Conservation (phyloP, 1,140 invertebrate genomes). For the Drosophila persimilis region DNA sequence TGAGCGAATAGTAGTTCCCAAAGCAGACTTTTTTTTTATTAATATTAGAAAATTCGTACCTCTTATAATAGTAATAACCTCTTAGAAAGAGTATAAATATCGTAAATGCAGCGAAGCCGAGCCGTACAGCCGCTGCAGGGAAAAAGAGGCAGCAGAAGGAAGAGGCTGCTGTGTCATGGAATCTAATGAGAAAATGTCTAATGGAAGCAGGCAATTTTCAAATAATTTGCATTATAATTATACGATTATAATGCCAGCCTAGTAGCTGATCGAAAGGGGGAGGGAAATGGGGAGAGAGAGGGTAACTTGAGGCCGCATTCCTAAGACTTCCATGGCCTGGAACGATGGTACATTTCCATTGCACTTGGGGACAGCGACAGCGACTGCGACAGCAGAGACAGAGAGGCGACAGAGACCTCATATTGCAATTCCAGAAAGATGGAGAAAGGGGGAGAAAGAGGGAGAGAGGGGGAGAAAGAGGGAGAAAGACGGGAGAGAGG, state of each 20-base stretch:
- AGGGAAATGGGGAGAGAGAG: neutral
- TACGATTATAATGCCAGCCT: constrained; percentile 24
- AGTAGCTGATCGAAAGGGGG: constrained; percentile 23
- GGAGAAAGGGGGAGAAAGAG: constrained; percentile 5
- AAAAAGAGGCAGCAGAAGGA: too few species aligned
- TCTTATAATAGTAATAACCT: too few species aligned
- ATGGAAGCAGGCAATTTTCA: constrained; percentile 13
- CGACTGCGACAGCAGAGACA: constrained; percentile 25
- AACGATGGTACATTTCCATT: constrained; percentile 20
- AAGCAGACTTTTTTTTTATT: too few species aligned
- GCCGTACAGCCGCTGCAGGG: constrained; percentile 6
- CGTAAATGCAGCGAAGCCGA: neutral
- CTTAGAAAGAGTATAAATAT: too few species aligned
- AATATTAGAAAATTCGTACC: too few species aligned
- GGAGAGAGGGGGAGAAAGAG: constrained; percentile 9
- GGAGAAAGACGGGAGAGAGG: neutral
- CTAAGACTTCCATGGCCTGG: constrained; percentile 52
- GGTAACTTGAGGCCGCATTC: constrained; percentile 25
- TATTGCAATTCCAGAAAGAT: constrained; percentile 61
- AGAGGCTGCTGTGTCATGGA: constrained; percentile 10
- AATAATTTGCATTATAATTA: constrained; percentile 46
- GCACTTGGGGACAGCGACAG: constrained; percentile 10
- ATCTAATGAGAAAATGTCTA: constrained; percentile 28
- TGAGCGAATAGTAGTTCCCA: too few species aligned
- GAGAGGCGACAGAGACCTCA: constrained; percentile 49